Evolutionary conservation across 2,888 invertebrate species (phyloP).

Genomic region (Dilophus febrilis): DNA sequence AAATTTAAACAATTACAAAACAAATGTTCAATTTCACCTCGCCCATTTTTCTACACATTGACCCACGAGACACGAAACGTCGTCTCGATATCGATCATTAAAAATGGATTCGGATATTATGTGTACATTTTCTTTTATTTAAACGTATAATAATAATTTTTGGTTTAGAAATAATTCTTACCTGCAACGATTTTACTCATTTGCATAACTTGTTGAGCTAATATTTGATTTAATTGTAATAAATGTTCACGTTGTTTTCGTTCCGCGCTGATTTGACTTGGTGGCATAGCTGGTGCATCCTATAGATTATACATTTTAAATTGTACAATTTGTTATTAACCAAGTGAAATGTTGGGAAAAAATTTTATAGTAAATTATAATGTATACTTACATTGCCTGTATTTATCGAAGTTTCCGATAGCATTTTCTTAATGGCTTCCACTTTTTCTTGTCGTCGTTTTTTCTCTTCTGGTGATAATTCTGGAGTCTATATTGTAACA

Average conservation of each 20-base stretch:
- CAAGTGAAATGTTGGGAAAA: neutral
- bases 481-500: conserved; percentile 53
- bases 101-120: too few relatives aligned
- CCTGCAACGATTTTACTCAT: conserved; percentile 92
- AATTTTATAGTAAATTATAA: conserved; percentile 11
- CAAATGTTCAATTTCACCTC: too few relatives aligned
- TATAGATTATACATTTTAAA: conserved; percentile 11
- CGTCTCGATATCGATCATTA: too few relatives aligned
- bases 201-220: conserved; percentile 87
- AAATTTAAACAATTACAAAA: too few relatives aligned
- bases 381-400: conserved; percentile 23
- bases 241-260: conserved; percentile 78
- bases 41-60: too few relatives aligned
- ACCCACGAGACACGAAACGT: too few relatives aligned
- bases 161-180: too few relatives aligned
- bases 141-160: too few relatives aligned
- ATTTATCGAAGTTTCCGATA: conserved; percentile 45
- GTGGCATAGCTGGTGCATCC: conserved; percentile 31
- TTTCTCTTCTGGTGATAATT: conserved; percentile 70
- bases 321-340: conserved; percentile 5
- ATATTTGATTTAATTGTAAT: conserved; percentile 76
- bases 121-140: too few relatives aligned
- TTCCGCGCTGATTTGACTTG: conserved; percentile 64
- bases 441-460: conserved; percentile 71
- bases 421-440: conserved; percentile 80